Percentiles rank a stretch among this genome's conserved stretches.
These are phyloP conservation scores for Hydrophis major DNA, from an alignment of 2,797 vertebrate species.

Conservation along the genomic window DNA sequence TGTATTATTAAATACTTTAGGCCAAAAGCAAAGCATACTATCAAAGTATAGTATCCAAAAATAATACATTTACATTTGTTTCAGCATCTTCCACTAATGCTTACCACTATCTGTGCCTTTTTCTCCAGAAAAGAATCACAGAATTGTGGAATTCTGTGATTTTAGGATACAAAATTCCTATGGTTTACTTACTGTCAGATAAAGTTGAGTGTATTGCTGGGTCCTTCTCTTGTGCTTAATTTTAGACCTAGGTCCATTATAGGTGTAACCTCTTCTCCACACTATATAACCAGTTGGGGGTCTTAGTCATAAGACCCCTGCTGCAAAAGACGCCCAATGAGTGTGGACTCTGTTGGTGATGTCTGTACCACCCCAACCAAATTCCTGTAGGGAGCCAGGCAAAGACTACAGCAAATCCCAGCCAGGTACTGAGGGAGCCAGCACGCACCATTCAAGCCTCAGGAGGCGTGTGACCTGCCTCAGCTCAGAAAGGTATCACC, in stretches of 20 bases:
- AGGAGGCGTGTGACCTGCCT: conserved; percentile 70
- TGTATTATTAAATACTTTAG: not conserved
- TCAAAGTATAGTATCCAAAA: conserved; percentile 4
- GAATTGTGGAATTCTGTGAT: not conserved
- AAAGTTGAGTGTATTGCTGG: conserved; percentile 49
- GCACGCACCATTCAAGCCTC: conserved; percentile 58
- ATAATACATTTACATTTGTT: conserved; percentile 16
- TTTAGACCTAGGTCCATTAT: conserved; percentile 45
- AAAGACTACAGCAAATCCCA: conserved; percentile 84
- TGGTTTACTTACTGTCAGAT: conserved; percentile 62
- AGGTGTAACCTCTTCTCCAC: conserved; percentile 61
- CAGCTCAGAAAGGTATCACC: conserved; percentile 64
- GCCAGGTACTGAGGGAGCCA: conserved; percentile 65
- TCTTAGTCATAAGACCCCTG: conserved; percentile 84
- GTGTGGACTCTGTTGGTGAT: conserved; percentile 84
- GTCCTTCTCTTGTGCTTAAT: conserved; percentile 53
- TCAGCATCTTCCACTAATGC: conserved; percentile 55
- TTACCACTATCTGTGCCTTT: conserved; percentile 44
- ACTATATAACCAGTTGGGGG: conserved; percentile 71
- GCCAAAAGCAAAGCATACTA: not conserved
- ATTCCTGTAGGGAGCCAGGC: conserved; percentile 87
- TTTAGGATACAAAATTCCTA: conserved; percentile 25
- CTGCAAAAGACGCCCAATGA: conserved; percentile 79
- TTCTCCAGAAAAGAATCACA: conserved; percentile 47
- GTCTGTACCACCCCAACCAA: conserved; percentile 90